Percentiles rank a stretch among this genome's conserved stretches.
Conservation (phyloP, 2,113 vertebrate species). For the Mesocricetus auratus region DNA sequence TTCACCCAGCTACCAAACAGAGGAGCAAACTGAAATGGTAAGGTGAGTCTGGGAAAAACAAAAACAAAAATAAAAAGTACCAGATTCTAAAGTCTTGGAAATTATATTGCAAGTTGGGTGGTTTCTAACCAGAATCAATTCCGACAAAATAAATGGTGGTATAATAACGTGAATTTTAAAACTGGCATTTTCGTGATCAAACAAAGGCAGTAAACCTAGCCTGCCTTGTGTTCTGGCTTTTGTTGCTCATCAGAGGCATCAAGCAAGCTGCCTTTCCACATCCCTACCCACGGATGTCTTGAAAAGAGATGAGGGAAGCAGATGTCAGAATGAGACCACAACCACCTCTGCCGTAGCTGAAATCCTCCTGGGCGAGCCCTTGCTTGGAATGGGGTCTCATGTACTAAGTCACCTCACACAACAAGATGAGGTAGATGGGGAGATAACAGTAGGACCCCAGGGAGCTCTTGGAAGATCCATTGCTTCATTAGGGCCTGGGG, state of each 20-base stretch:
- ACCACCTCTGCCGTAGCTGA: not conserved
- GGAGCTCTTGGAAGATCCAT: not conserved
- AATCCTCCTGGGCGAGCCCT: not conserved
- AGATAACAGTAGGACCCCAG: not conserved
- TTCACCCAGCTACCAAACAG: not conserved
- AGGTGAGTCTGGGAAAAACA: not conserved
- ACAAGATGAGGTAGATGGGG: not conserved
- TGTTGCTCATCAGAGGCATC: not conserved
- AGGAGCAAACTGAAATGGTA: not conserved
- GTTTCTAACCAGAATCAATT: slow-evolving; percentile 39
- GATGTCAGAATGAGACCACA: not conserved
- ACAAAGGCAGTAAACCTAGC: not conserved
- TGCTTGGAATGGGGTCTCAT: fast-evolving
- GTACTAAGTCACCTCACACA: not conserved
- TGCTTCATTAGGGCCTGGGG: not conserved
- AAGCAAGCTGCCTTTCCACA: not conserved
- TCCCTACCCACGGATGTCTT: not conserved
- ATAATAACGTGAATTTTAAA: slow-evolving; percentile 39
- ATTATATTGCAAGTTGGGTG: slow-evolving; percentile 16
- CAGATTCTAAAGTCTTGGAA: slow-evolving; percentile 59
- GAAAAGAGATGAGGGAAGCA: not conserved
- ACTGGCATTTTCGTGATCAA: slow-evolving; percentile 30
- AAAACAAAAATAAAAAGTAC: not conserved
- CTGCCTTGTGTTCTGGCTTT: not conserved
- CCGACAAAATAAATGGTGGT: slow-evolving; percentile 25